Evolutionary conservation across 2,888 invertebrate species (phyloP).

Genomic region (Agelastica alni): DNA sequence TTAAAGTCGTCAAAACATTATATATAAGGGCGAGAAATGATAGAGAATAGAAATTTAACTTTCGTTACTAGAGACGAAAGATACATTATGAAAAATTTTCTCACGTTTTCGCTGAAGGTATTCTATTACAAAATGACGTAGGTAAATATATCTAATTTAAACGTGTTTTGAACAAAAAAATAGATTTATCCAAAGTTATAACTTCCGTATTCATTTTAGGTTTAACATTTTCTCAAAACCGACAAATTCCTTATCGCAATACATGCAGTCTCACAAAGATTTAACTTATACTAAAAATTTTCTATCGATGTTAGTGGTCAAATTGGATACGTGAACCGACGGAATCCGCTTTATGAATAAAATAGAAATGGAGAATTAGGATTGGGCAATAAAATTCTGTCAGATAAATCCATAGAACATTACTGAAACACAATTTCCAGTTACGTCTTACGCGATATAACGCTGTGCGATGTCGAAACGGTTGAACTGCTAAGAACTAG

Average conservation of each 20-base stretch:
- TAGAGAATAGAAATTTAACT: too few relatives aligned
- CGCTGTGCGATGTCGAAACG: background rate
- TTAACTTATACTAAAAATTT: conserved; percentile 9
- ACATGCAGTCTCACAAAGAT: conserved; percentile 14
- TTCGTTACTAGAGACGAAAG: too few relatives aligned
- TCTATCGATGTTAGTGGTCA: conserved; percentile 22
- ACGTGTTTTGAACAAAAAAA: too few relatives aligned
- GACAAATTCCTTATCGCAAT: conserved; percentile 17
- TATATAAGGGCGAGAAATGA: too few relatives aligned
- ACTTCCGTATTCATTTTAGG: too few relatives aligned
- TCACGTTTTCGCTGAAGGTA: too few relatives aligned
- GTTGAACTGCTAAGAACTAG: background rate
- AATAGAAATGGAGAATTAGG: conserved; percentile 30
- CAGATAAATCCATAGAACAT: conserved; percentile 44
- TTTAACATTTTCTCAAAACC: too few relatives aligned
- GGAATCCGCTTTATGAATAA: conserved; percentile 28
- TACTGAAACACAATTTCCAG: conserved; percentile 47
- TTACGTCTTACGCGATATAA: conserved; percentile 7
- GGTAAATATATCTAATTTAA: too few relatives aligned
- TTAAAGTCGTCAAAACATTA: too few relatives aligned
- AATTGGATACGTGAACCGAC: conserved; percentile 18
- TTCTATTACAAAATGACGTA: too few relatives aligned
- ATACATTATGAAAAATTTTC: too few relatives aligned
- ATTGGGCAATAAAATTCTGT: conserved; percentile 48
- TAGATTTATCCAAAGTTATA: too few relatives aligned